Evolutionary conservation across 2,888 invertebrate genomes (phyloP).

Genomic region (Drosophila parthenogenetica): DNA sequence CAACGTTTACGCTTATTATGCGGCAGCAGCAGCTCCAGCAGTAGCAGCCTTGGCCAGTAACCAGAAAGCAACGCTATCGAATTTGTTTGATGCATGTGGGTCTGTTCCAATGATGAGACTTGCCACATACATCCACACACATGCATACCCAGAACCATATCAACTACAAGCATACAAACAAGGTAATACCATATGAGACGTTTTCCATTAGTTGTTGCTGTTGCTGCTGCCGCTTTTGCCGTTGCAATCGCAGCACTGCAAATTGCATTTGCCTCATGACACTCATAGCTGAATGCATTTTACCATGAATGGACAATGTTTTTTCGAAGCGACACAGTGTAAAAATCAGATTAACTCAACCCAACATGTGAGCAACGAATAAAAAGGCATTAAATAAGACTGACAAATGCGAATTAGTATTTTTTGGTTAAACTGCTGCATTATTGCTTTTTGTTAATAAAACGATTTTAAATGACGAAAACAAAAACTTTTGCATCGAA

Average conservation of each 20-base stretch:
- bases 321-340: conserved; percentile 46
- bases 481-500: too few species aligned
- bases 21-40: conserved; percentile 38
- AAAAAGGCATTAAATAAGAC: conserved; percentile 35
- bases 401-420: conserved; percentile 37
- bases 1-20: conserved; percentile 83
- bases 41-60: conserved; percentile 52
- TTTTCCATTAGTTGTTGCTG: conserved; percentile 38
- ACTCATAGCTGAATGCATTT: conserved; percentile 76
- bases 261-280: conserved; percentile 79
- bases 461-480: too few species aligned
- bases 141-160: conserved; percentile 37
- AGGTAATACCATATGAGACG: conserved; percentile 54
- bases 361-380: conserved; percentile 22
- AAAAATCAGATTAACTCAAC: conserved; percentile 70
- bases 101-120: conserved; percentile 54
- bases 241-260: conserved; percentile 54
- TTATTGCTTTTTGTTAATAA: not conserved
- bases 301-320: conserved; percentile 61
- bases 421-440: conserved; percentile 29
- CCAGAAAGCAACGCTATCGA: conserved; percentile 74
- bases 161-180: conserved; percentile 52
- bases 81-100: conserved; percentile 77
- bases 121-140: conserved; percentile 34
- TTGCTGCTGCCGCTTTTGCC: conserved; percentile 25